phyloP scores from a whole-genome alignment of 1,140 invertebrate genomes.

The Spodoptera litura region DNA sequence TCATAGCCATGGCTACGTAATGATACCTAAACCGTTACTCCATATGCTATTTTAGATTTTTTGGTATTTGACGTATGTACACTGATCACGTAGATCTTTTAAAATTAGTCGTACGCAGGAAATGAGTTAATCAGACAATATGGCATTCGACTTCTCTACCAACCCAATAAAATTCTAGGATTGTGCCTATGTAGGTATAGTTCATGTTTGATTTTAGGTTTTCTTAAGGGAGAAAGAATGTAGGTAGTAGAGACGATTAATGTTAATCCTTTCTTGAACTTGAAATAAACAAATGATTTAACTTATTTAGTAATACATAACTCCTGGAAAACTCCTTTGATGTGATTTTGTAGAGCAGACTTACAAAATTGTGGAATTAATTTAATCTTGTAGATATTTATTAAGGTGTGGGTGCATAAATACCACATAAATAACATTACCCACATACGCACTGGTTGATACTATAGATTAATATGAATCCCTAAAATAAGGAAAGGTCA shows the following conservation, averaged over 20 bases:
- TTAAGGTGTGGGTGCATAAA: constrained; percentile 33
- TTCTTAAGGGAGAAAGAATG: too few relatives aligned
- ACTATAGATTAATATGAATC: constrained; percentile 1
- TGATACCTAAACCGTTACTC: constrained; percentile 49
- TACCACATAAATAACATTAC: constrained; percentile 19
- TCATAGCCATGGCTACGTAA: constrained; percentile 70
- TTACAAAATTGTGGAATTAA: constrained; percentile 2
- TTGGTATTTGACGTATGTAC: constrained; percentile 39
- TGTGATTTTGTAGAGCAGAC: neutral
- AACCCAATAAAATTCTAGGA: neutral
- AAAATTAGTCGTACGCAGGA: constrained; percentile 2
- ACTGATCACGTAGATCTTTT: constrained; percentile 7
- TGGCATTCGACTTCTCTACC: neutral
- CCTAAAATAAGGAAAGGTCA: constrained; percentile 67
- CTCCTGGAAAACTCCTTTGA: constrained; percentile 5
- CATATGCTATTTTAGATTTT: constrained; percentile 48
- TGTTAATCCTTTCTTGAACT: too few relatives aligned
- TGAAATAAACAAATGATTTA: neutral
- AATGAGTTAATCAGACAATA: neutral
- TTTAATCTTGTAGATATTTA: neutral
- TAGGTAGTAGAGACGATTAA: too few relatives aligned
- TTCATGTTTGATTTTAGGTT: too few relatives aligned
- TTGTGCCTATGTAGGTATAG: neutral
- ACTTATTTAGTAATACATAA: neutral
- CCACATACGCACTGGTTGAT: constrained; percentile 11